phyloP scores from a whole-genome alignment of 1,140 invertebrate genomes.

The Uloborus diversus region DNA sequence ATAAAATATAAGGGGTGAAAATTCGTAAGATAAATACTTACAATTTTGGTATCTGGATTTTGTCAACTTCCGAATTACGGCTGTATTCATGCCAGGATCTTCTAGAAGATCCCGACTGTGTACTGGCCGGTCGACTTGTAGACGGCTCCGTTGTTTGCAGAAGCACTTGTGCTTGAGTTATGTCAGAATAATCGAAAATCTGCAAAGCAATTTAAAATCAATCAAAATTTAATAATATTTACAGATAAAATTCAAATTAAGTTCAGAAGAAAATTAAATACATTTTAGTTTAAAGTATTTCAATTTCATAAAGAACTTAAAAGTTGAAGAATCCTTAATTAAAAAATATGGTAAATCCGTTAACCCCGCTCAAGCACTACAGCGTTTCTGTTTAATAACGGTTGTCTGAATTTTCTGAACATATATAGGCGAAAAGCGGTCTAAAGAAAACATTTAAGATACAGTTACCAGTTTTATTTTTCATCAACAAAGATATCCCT shows the following conservation, averaged over 20 bases:
- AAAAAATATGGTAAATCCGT: no score
- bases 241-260: background rate
- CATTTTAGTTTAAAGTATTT: no score
- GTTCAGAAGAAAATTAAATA: no score
- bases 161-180: slow-evolving; percentile 58
- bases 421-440: no score
- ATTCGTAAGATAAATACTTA: slow-evolving; percentile 71
- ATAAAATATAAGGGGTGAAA: background rate
- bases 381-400: no score
- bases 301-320: no score
- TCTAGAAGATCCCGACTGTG: slow-evolving; percentile 28
- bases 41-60: slow-evolving; percentile 98
- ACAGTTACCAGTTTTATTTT: no score
- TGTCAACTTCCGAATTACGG: slow-evolving; percentile 89
- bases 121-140: slow-evolving; percentile 28
- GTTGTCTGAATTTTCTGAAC: no score
- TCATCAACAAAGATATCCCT: no score
- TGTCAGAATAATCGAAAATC: slow-evolving; percentile 62
- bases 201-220: background rate
- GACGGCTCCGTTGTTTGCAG: slow-evolving; percentile 16
- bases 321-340: no score
- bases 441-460: no score
- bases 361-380: no score
- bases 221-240: background rate
- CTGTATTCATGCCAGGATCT: slow-evolving; percentile 75